Percentiles rank a stretch among this genome's conserved stretches.
Evolutionary conservation across 2,797 vertebrate species (phyloP).

Genomic region (Bovichtus diacanthus): DNA sequence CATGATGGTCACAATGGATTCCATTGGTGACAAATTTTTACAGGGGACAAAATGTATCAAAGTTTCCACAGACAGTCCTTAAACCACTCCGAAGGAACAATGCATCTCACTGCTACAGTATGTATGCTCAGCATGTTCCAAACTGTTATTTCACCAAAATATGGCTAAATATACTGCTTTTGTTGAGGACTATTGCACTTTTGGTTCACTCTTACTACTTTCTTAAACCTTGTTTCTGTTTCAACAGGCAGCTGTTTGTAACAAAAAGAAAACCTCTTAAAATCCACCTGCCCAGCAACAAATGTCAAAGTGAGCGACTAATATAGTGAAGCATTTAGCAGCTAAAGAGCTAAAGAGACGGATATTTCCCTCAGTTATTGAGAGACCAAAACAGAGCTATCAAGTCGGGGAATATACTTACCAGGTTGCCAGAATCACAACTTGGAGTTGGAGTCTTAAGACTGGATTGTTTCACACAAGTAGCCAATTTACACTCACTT

Average conservation of each 20-base stretch:
- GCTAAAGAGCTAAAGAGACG: too few relatives aligned
- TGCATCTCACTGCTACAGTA: not conserved
- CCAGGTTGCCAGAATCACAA: not conserved
- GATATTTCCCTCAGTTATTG: too few relatives aligned
- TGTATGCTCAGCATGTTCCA: not conserved
- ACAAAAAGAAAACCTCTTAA: not conserved
- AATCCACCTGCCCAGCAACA: not conserved
- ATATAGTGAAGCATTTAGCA: not conserved
- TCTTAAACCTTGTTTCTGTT: not conserved
- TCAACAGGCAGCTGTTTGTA: not conserved
- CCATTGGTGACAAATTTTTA: not conserved
- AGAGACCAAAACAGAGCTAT: not conserved
- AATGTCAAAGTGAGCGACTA: not conserved
- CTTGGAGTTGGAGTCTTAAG: not conserved
- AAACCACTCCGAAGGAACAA: not conserved
- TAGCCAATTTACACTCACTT: too few relatives aligned
- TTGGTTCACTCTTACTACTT: not conserved
- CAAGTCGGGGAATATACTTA: not conserved
- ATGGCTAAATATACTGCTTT: slow-evolving; percentile 1
- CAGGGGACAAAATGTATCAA: not conserved
- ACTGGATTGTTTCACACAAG: too few relatives aligned
- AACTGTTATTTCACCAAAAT: not conserved
- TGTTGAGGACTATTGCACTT: not conserved
- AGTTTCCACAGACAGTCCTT: slow-evolving; percentile 18
- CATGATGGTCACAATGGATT: slow-evolving; percentile 1